phyloP scores from a whole-genome alignment of 1,140 invertebrate species.

The Grapholita molesta region DNA sequence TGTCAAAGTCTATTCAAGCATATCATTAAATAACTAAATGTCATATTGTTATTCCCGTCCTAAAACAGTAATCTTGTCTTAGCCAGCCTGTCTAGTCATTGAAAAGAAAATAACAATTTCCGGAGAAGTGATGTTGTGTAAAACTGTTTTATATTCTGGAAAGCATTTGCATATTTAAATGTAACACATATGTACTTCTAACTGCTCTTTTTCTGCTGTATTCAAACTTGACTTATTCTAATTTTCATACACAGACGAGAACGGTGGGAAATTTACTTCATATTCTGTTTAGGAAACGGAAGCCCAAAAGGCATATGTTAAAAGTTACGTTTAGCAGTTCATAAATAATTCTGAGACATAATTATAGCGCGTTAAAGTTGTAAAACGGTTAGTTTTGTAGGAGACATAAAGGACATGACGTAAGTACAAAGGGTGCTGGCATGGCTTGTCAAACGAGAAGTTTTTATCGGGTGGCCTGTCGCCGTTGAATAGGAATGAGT shows the following conservation, averaged over 20 bases:
- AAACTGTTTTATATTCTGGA: neutral
- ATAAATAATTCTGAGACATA: neutral
- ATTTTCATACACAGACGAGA: conserved; percentile 2
- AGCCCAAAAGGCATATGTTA: neutral
- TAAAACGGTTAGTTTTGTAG: conserved; percentile 36
- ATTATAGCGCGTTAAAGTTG: neutral
- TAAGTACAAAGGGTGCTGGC: conserved; percentile 72
- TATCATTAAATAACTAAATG: no score
- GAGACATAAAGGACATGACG: conserved; percentile 45
- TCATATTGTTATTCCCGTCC: no score
- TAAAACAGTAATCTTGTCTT: no score
- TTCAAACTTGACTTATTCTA: conserved; percentile 18
- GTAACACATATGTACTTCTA: neutral
- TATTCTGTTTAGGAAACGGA: neutral
- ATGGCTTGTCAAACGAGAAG: conserved; percentile 73
- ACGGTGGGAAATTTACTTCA: no score
- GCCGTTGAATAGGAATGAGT: conserved; percentile 72
- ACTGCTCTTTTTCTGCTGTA: neutral
- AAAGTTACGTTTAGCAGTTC: neutral
- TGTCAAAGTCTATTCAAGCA: no score
- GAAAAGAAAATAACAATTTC: neutral
- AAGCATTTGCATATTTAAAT: neutral
- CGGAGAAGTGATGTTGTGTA: neutral
- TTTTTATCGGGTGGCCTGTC: conserved; percentile 73
- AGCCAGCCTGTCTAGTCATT: no score